Evolutionary conservation across 2,113 vertebrate genomes (phyloP).

Genomic region (Danionella cerebrum): DNA sequence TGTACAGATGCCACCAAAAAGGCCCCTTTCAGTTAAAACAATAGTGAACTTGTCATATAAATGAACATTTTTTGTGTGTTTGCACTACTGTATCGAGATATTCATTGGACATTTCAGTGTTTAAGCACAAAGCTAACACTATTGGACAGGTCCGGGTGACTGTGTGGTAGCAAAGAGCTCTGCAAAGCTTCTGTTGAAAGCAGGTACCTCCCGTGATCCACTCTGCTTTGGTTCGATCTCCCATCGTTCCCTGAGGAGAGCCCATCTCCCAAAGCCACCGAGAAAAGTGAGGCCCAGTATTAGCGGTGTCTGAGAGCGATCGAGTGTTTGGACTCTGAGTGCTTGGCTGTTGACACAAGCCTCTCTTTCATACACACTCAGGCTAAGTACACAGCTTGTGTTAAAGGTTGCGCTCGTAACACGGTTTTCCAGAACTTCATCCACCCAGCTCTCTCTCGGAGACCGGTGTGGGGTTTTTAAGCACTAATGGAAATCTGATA

Average conservation of each 20-base stretch:
- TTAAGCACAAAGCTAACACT: conserved; percentile 18
- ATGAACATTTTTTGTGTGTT: no score
- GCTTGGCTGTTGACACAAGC: conserved; percentile 12
- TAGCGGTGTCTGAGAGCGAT: background rate
- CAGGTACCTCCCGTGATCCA: background rate
- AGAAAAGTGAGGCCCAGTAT: conserved; percentile 9
- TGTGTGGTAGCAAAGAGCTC: background rate
- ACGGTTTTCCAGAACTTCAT: background rate
- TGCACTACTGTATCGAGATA: no score
- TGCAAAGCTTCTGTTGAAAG: background rate
- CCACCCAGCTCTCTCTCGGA: background rate
- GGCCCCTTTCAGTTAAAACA: no score
- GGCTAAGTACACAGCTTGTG: conserved; percentile 13
- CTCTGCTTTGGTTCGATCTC: conserved; percentile 40
- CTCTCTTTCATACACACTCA: conserved; percentile 2
- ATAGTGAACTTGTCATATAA: no score
- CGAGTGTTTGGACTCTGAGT: conserved; percentile 9
- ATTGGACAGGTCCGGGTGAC: background rate
- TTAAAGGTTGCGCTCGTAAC: background rate
- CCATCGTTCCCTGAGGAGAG: conserved; percentile 44
- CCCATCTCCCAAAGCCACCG: conserved; percentile 31
- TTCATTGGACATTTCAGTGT: no score
- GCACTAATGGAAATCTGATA: no score
- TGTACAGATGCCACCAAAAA: no score
- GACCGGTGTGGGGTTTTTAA: background rate